phyloP scores from a whole-genome alignment of 2,888 invertebrate species.

The Meiosimyza platycephala region DNA sequence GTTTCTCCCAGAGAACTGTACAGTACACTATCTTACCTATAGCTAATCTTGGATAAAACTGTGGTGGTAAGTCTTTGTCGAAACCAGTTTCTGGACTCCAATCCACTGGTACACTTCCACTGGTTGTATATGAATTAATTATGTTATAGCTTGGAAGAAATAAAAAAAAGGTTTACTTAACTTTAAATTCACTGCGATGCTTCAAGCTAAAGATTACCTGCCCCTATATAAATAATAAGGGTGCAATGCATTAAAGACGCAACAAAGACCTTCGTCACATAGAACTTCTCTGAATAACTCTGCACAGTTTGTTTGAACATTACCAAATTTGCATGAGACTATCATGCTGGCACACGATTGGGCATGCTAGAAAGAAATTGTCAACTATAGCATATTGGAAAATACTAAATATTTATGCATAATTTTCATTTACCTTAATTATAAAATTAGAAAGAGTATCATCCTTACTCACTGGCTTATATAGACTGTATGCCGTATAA shows the following conservation, averaged over 20 bases:
- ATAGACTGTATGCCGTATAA: conserved; percentile 45
- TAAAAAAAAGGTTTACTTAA: neutral
- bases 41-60: conserved; percentile 70
- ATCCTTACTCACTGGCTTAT: conserved; percentile 39
- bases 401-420: too few relatives aligned
- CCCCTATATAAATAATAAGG: conserved; percentile 73
- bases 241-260: conserved; percentile 83
- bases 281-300: conserved; percentile 80
- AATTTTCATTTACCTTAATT: conserved; percentile 33
- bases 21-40: conserved; percentile 64
- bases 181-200: too few relatives aligned
- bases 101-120: conserved; percentile 68
- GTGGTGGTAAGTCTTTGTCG: conserved; percentile 69
- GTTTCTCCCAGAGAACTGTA: too few relatives aligned
- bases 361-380: conserved; percentile 70
- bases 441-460: conserved; percentile 55
- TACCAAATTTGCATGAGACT: conserved; percentile 76
- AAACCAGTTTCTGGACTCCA: conserved; percentile 83
- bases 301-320: conserved; percentile 71
- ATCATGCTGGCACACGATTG: conserved; percentile 81
- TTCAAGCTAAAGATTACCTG: conserved; percentile 57
- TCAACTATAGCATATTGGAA: neutral
- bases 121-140: conserved; percentile 52
- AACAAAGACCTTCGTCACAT: conserved; percentile 87
- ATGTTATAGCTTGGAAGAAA: conserved; percentile 45